Evolutionary conservation across 2,888 invertebrate species (phyloP).

Genomic region (Sepioteuthis lessoniana): DNA sequence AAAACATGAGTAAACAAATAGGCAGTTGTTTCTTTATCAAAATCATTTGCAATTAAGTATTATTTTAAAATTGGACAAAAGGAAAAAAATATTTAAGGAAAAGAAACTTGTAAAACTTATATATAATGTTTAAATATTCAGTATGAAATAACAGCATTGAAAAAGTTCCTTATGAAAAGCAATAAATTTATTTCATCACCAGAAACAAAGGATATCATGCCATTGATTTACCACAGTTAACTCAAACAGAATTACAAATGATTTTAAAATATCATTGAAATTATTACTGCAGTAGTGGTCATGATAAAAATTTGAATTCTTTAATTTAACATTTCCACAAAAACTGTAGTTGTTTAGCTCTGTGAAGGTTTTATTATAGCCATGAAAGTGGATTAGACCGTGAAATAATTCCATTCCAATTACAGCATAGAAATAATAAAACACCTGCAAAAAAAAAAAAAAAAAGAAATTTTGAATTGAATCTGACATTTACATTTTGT

Average conservation of each 20-base stretch:
- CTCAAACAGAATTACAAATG: conserved; percentile 76
- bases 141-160: too few relatives aligned
- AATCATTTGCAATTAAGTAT: too few relatives aligned
- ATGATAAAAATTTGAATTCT: conserved; percentile 73
- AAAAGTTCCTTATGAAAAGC: too few relatives aligned
- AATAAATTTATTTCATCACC: background rate
- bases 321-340: conserved; percentile 73
- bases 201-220: conserved; percentile 76
- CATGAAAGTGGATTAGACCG: conserved; percentile 69
- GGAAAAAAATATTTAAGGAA: too few relatives aligned
- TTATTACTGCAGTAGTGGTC: conserved; percentile 77
- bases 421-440: conserved; percentile 76
- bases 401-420: conserved; percentile 77
- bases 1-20: too few relatives aligned
- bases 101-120: too few relatives aligned
- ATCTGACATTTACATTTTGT: too few relatives aligned
- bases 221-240: conserved; percentile 78
- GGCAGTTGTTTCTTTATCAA: too few relatives aligned
- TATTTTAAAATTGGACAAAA: too few relatives aligned
- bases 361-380: conserved; percentile 60
- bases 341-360: conserved; percentile 54
- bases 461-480: background rate
- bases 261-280: conserved; percentile 76
- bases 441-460: conserved; percentile 67
- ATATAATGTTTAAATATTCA: too few relatives aligned